A percentile compares a stretch with the other conserved stretches of the same genome.
Evolutionary conservation across 2,888 invertebrate species (phyloP).

Genomic region (Meiosimyza platycephala): DNA sequence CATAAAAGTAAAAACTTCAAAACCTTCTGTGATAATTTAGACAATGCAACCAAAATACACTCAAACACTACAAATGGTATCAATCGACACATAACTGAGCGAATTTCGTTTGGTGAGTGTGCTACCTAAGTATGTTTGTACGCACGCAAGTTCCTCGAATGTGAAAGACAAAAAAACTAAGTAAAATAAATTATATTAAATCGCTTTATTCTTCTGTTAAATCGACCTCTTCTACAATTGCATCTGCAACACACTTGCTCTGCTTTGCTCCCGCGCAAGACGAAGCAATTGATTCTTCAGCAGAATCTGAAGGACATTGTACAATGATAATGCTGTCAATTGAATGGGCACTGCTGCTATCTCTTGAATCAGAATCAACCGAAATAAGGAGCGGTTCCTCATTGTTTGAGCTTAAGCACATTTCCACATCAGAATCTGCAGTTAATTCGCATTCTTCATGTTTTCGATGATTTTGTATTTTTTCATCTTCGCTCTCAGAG

Average conservation of each 20-base stretch:
- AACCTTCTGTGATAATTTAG: too few relatives aligned
- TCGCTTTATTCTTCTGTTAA: constrained; percentile 23
- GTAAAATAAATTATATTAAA: not conserved
- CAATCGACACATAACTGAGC: too few relatives aligned
- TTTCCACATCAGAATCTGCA: constrained; percentile 6
- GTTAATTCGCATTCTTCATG: not conserved
- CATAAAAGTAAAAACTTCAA: too few relatives aligned
- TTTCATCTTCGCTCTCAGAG: not conserved
- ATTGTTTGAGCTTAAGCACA: not conserved
- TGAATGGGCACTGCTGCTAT: not conserved
- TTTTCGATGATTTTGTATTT: not conserved
- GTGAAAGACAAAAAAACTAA: too few relatives aligned
- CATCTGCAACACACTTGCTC: not conserved
- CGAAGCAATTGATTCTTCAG: not conserved
- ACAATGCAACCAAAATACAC: too few relatives aligned
- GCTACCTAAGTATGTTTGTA: too few relatives aligned
- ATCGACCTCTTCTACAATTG: constrained; percentile 1
- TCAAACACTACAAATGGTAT: too few relatives aligned
- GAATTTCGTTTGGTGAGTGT: too few relatives aligned
- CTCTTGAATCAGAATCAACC: not conserved
- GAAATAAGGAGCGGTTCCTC: not conserved
- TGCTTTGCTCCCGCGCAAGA: not conserved
- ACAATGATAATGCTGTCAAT: constrained; percentile 1
- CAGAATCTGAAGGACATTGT: constrained; percentile 1
- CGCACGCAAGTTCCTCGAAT: too few relatives aligned